These are phyloP conservation scores for Pogona vitticeps DNA, from an alignment of 2,113 vertebrate genomes.

Conservation along the genomic window DNA sequence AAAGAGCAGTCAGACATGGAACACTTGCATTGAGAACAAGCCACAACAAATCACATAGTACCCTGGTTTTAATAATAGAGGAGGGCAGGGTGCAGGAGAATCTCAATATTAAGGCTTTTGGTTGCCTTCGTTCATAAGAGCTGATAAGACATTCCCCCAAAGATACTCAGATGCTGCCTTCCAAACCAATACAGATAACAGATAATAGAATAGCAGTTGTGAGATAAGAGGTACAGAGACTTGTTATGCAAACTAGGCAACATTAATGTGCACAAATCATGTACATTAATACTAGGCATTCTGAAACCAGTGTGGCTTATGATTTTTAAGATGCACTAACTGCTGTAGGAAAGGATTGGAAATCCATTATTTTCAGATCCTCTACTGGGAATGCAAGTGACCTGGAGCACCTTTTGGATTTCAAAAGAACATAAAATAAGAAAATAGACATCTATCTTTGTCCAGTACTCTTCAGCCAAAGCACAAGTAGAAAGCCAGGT, in stretches of 20 bases:
- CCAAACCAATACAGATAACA: constrained; percentile 56
- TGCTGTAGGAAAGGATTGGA: constrained; percentile 44
- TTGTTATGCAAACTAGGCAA: constrained; percentile 36
- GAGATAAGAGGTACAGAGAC: constrained; percentile 38
- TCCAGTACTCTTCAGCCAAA: constrained; percentile 69
- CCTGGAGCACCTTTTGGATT: constrained; percentile 66
- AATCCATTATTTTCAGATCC: constrained; percentile 41
- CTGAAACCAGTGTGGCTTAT: constrained; percentile 43
- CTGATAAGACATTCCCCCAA: constrained; percentile 44
- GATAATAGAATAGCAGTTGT: constrained; percentile 33
- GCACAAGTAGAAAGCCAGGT: constrained; percentile 60
- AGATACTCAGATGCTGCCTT: constrained; percentile 21
- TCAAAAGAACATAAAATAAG: constrained; percentile 67
- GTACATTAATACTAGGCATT: constrained; percentile 34
- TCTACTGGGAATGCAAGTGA: constrained; percentile 58
- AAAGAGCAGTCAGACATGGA: constrained; percentile 24
- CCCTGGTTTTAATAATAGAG: constrained; percentile 22
- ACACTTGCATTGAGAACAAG: constrained; percentile 5
- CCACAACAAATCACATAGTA: neutral
- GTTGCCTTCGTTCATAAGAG: constrained; percentile 50
- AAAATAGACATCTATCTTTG: constrained; percentile 53
- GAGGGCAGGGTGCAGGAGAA: neutral
- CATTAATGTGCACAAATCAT: constrained; percentile 16
- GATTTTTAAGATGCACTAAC: constrained; percentile 34
- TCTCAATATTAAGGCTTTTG: constrained; percentile 26